Evolutionary conservation across 2,113 vertebrate species (phyloP).

Genomic region (Naja naja): DNA sequence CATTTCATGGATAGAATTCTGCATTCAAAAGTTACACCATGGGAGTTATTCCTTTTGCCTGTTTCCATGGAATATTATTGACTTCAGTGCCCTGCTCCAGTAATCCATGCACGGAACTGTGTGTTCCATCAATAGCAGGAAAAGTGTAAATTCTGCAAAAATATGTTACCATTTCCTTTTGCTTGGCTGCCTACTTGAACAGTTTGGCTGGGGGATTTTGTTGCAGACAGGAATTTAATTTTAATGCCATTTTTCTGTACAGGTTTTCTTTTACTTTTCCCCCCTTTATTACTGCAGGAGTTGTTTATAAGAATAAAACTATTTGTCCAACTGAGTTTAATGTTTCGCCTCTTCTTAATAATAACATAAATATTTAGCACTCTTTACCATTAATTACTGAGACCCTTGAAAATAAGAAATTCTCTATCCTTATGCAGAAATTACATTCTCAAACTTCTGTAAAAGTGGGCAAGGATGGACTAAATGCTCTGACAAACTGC

Average conservation of each 20-base stretch:
- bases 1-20: background rate
- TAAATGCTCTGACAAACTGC: too few species aligned
- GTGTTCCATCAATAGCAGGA: constrained; percentile 63
- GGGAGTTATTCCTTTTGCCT: constrained; percentile 40
- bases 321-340: background rate
- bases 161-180: constrained; percentile 66
- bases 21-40: constrained; percentile 38
- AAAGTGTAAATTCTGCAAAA: constrained; percentile 67
- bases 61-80: constrained; percentile 50
- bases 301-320: constrained; percentile 29
- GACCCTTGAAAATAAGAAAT: background rate
- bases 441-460: background rate
- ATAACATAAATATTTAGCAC: background rate
- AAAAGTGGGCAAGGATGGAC: too few species aligned
- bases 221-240: constrained; percentile 61
- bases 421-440: background rate
- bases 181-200: constrained; percentile 54
- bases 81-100: constrained; percentile 50
- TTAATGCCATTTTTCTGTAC: constrained; percentile 58
- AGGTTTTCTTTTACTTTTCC: constrained; percentile 58
- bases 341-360: background rate
- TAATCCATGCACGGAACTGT: constrained; percentile 42
- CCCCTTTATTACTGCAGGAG: constrained; percentile 49
- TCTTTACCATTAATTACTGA: background rate
- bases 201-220: constrained; percentile 59